Base-by-base conservation (phyloP, 1,140 invertebrate genomes). In the Phocides pigmalion region DNA sequence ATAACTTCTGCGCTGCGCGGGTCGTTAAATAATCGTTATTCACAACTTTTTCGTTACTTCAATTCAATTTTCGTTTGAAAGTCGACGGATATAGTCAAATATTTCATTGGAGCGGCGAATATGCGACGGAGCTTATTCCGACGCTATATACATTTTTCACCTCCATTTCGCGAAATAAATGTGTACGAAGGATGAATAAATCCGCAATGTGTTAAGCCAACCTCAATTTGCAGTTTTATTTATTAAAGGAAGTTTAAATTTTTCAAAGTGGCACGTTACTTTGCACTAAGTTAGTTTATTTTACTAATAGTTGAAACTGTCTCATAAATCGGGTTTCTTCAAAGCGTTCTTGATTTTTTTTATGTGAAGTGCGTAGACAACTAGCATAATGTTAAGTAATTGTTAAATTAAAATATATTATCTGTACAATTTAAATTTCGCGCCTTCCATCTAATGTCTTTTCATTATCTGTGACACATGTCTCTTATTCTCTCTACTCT, bases 51-150 rank as follows among this genome's bases (percentile, higher is more conserved):
- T 47, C 22, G 22, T 41, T 28, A 3, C 20, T 28, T 54, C 39
- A 54, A 54, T 54, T 35, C 35, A 54, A 54, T 54, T 54, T 53
- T 54, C n/a, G 35, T 54, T 54, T 20, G n/a, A 12, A 54, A 54
- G 37, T 54, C 51, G 37, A 0, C 35, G 51, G 2, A 12, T 54
- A 54, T 25, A 41, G n/a, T 19, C 51, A 25, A 54, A 54, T 54
- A 54, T 54, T 54, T 54, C 35, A 54, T 54, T 20, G 22, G 22
- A 25, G 37, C 51, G 8, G 51, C 35, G 37, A 54, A 54, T 54
- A 54, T 41, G 17, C 35, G 35, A 20, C 17, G 19, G 11, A 54
- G 51, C 51, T 54, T 54, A 54, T 17, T 54, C 35, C 37, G 17
- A 41, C 37, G 35, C 51, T 15, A 25, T 54, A 50, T 51, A 54